phyloP scores from a whole-genome alignment of 2,113 vertebrate species.

The Apodemus sylvaticus region DNA sequence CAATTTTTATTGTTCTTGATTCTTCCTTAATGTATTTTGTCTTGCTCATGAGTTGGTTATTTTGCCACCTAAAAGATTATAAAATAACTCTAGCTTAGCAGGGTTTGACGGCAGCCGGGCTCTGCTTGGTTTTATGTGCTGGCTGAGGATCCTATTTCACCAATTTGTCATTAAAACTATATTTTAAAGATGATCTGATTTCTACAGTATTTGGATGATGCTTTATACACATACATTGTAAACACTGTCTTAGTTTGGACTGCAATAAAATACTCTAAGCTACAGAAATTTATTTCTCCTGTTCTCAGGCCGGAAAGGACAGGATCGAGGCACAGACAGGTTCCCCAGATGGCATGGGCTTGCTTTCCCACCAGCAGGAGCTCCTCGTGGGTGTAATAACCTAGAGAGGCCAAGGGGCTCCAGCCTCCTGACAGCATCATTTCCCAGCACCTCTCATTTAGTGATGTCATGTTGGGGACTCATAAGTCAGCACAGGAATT shows the following conservation, averaged over 20 bases:
- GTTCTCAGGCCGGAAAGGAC: no score
- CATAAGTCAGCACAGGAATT: not conserved
- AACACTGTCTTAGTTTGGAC: not conserved
- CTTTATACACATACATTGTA: not conserved
- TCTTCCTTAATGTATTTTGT: not conserved
- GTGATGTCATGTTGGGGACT: not conserved
- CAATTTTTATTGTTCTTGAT: not conserved
- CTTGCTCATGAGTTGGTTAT: not conserved
- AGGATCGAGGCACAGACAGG: not conserved
- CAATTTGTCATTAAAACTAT: not conserved
- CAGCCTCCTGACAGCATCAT: not conserved
- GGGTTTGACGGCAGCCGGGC: not conserved
- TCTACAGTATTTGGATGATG: not conserved
- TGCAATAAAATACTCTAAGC: not conserved
- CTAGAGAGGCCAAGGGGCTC: not conserved
- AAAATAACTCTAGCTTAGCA: not conserved
- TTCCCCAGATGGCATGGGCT: not conserved
- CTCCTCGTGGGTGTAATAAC: not conserved
- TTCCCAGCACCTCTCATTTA: not conserved
- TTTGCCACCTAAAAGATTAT: not conserved
- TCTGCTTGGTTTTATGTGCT: conserved; percentile 12
- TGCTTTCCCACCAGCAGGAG: not conserved
- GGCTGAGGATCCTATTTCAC: not conserved
- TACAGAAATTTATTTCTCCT: no score
- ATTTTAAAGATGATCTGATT: not conserved